These are phyloP conservation scores for Stramonita haemastoma DNA, from an alignment of 2,888 invertebrate species.

Conservation along the genomic window DNA sequence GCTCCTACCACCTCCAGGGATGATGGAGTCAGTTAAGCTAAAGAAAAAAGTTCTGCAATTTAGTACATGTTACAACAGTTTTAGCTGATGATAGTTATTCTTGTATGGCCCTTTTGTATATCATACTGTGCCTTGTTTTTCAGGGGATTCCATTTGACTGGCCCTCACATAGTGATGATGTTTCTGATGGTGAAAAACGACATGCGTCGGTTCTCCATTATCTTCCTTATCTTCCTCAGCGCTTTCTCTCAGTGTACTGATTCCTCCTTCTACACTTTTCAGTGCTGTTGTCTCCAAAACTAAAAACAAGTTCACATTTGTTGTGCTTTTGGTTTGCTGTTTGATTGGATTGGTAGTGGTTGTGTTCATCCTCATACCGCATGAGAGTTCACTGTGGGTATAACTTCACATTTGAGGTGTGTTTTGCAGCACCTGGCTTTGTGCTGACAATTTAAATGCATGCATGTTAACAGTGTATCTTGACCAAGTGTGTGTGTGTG, in stretches of 20 bases:
- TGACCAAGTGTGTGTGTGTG: not conserved
- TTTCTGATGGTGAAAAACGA: slow-evolving; percentile 99
- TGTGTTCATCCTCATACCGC: not conserved
- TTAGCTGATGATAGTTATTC: not conserved
- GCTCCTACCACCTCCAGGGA: too few relatives aligned
- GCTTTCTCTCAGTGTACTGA: slow-evolving; percentile 32
- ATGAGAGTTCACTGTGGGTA: not conserved
- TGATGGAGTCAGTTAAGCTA: too few relatives aligned
- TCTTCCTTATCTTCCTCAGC: slow-evolving; percentile 79
- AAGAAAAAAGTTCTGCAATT: too few relatives aligned
- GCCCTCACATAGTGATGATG: slow-evolving; percentile 99
- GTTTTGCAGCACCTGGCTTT: not conserved
- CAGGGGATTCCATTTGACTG: slow-evolving; percentile 94
- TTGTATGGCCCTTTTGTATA: not conserved
- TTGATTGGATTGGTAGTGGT: not conserved
- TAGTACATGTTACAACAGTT: not conserved
- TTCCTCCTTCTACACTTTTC: too few relatives aligned
- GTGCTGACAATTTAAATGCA: not conserved
- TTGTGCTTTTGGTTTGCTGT: not conserved
- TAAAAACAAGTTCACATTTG: too few relatives aligned
- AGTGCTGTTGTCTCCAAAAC: too few relatives aligned
- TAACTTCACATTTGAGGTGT: not conserved
- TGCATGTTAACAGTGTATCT: not conserved
- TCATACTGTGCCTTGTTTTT: slow-evolving; percentile 59
- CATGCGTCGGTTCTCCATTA: slow-evolving; percentile 97